Evolutionary conservation across 2,888 invertebrate genomes (phyloP).

Genomic region (Blera fallax): DNA sequence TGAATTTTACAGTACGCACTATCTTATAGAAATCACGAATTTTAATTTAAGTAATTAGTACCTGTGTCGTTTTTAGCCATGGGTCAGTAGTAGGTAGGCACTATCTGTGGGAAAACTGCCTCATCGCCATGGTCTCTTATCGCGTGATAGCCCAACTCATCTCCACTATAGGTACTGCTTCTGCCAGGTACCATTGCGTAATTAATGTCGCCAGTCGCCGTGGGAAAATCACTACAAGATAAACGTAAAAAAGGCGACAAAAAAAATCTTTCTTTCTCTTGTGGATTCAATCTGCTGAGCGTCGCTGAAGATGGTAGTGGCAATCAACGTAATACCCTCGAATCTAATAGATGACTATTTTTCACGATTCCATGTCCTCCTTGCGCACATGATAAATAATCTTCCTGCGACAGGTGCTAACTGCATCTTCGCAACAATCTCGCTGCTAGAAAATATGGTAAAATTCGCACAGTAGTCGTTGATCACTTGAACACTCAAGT

Average conservation of each 20-base stretch:
- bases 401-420: constrained; percentile 69
- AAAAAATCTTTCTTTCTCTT: constrained; percentile 24
- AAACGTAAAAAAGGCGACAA: constrained; percentile 39
- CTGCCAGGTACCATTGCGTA: constrained; percentile 67
- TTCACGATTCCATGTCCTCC: constrained; percentile 65
- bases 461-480: constrained; percentile 69
- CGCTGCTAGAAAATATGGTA: constrained; percentile 56
- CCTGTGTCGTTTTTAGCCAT: not conserved
- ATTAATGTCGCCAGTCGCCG: constrained; percentile 69
- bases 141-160: constrained; percentile 61
- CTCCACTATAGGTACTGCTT: not conserved
- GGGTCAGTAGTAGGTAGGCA: not conserved
- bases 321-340: constrained; percentile 68
- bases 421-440: constrained; percentile 62
- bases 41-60: constrained; percentile 46
- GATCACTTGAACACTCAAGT: constrained; percentile 70
- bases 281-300: constrained; percentile 20
- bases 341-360: constrained; percentile 71
- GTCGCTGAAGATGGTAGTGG: constrained; percentile 29
- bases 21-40: not conserved
- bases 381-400: constrained; percentile 71
- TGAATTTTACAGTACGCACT: not conserved
- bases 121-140: constrained; percentile 47
- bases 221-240: constrained; percentile 63
- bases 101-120: constrained; percentile 59